phyloP scores from a whole-genome alignment of 2,797 vertebrate species.

The Thamnophis elegans region DNA sequence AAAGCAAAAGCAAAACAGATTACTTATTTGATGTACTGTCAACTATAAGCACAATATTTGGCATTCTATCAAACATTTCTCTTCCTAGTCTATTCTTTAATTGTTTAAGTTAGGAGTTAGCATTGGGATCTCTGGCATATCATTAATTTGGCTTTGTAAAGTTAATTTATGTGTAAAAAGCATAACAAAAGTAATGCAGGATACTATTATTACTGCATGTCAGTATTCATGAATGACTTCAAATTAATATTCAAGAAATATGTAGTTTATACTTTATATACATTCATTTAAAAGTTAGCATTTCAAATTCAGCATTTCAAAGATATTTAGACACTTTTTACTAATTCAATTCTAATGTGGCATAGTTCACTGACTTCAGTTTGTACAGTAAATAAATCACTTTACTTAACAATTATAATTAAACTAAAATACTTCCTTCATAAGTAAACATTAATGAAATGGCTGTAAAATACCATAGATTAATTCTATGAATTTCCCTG shows the following conservation, averaged over 20 bases:
- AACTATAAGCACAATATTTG: conserved; percentile 7
- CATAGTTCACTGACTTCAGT: conserved; percentile 13
- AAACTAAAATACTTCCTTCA: not conserved
- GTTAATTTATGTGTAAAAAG: conserved; percentile 19
- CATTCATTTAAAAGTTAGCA: not conserved
- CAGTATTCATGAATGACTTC: not conserved
- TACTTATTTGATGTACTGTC: conserved; percentile 30
- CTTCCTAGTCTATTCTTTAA: not conserved
- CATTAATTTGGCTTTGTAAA: not conserved
- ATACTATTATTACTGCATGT: not conserved
- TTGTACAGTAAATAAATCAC: conserved; percentile 21
- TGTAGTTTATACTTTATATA: not conserved
- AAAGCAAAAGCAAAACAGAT: conserved; percentile 1
- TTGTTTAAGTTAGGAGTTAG: not conserved
- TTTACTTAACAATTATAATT: not conserved
- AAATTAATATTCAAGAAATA: not conserved
- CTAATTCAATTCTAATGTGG: not conserved
- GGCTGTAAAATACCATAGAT: not conserved
- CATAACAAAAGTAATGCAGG: not conserved
- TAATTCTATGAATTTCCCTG: not conserved
- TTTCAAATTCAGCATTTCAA: not conserved
- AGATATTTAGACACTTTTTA: not conserved
- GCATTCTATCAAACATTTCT: conserved; percentile 12
- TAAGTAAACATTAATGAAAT: not conserved
- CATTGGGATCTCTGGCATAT: not conserved